Percentiles rank a stretch among this genome's conserved stretches.
Conservation (phyloP, 2,113 vertebrate genomes). For the Muscicapa adusta region DNA sequence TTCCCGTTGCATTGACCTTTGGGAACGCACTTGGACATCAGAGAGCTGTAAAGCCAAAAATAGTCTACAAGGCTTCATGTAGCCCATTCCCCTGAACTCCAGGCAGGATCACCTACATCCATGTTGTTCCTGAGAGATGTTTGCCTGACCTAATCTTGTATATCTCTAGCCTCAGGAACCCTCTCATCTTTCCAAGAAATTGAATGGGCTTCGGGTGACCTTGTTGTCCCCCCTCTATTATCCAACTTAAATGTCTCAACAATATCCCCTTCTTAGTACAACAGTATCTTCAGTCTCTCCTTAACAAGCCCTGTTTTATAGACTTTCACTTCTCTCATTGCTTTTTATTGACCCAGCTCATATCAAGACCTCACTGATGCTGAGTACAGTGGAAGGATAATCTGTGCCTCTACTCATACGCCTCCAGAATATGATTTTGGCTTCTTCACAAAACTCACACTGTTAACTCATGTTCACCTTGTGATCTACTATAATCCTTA, state of each 20-base stretch:
- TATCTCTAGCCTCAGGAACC: background rate
- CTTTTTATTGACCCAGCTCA: background rate
- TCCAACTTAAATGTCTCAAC: background rate
- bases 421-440: background rate
- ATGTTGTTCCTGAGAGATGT: background rate
- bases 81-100: background rate
- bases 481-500: background rate
- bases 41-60: background rate
- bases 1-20: background rate
- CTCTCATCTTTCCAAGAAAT: background rate
- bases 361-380: background rate
- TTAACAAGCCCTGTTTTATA: background rate
- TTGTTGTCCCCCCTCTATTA: rapidly evolving
- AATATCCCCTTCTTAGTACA: background rate
- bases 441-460: background rate
- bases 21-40: background rate
- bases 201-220: background rate
- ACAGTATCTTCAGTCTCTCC: background rate
- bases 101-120: background rate
- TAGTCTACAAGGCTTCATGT: background rate
- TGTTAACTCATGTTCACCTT: background rate
- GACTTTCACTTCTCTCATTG: background rate
- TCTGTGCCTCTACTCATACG: background rate
- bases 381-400: background rate
- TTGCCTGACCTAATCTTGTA: background rate